Evolutionary conservation across 2,113 vertebrate species (phyloP), one percentile per base, ranked within the genome.

Genomic region (Petaurus breviceps): DNA sequence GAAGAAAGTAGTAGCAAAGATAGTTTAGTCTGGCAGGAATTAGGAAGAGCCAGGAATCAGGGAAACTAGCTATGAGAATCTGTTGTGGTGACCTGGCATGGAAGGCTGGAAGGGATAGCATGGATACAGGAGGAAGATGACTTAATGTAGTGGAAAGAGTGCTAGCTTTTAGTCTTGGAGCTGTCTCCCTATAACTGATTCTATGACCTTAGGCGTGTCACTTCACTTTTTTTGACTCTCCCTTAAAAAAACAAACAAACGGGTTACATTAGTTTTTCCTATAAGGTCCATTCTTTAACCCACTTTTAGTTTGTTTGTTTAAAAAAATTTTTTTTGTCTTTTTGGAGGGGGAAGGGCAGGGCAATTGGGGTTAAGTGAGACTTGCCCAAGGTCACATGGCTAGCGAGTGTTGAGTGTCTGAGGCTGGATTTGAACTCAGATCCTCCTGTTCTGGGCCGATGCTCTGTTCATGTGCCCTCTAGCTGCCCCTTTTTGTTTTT

Each of bases 1-100:
- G 26, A 2, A 91, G 55, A 77, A 91, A 25, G 49, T 94, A 16
- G 16, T 93, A 43, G 90, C 92, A 89, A 96, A 96, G 93, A 95
- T 91, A 92, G 91, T 57, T 19, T 90, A 3, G 23, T 92, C 46
- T 96, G 55, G 49, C 52, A 91, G 57, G 26, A 94, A 91, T 68
- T 93, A 8, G 92, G 68, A n/a, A 19, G 61, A n/a, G 0, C 61
- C 61, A 68, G 12, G 61, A 68, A n/a, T 68, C 31, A 37, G 61
- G 61, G 61, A 68, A 68, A 37, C 31, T 4, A n/a, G 37, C 31
- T 77, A 2, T 77, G 7, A 77, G 61, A 57, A 28, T 61, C 57
- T 77, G 61, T 77, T 77, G 37, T 77, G 61, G 31, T 77, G 16
- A 77, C 37, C 14, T 77, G 61, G 61, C 31, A n/a, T 77, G 14